Evolutionary conservation across 2,888 invertebrate genomes (phyloP).

Genomic region (Gastrophysa polygoni): DNA sequence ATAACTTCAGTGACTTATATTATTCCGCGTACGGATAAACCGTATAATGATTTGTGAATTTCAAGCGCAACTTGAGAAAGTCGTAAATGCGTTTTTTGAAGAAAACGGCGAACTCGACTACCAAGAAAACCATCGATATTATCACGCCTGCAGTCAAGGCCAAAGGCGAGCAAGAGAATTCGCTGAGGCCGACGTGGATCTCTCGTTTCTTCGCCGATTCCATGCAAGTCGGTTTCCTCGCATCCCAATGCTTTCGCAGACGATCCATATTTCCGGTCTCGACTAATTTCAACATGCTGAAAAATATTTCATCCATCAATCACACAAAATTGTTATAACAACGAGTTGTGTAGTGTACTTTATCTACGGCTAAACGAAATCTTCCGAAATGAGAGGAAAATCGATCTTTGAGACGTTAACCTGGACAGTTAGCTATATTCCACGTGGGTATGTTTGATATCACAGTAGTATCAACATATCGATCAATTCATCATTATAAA

Average conservation of each 20-base stretch:
- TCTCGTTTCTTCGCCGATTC: slow-evolving; percentile 58
- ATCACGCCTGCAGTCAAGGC: slow-evolving; percentile 61
- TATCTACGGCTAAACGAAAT: no score
- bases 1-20: no score
- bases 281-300: slow-evolving; percentile 64
- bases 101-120: slow-evolving; percentile 51
- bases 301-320: slow-evolving; percentile 35
- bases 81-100: slow-evolving; percentile 1
- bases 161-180: slow-evolving; percentile 65
- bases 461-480: no score
- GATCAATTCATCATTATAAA: no score
- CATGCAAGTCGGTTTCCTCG: slow-evolving; percentile 65
- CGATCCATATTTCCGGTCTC: slow-evolving; percentile 67
- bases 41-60: not conserved
- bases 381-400: no score
- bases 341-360: no score
- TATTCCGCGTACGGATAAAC: not conserved
- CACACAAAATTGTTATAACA: no score
- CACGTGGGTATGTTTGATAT: no score
- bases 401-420: no score
- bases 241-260: slow-evolving; percentile 65
- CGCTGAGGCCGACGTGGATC: slow-evolving; percentile 63
- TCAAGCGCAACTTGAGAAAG: not conserved
- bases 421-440: no score
- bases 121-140: slow-evolving; percentile 54